These are phyloP conservation scores for Limnephilus rhombicus DNA, from an alignment of 2,888 invertebrate genomes.

Conservation along the genomic window DNA sequence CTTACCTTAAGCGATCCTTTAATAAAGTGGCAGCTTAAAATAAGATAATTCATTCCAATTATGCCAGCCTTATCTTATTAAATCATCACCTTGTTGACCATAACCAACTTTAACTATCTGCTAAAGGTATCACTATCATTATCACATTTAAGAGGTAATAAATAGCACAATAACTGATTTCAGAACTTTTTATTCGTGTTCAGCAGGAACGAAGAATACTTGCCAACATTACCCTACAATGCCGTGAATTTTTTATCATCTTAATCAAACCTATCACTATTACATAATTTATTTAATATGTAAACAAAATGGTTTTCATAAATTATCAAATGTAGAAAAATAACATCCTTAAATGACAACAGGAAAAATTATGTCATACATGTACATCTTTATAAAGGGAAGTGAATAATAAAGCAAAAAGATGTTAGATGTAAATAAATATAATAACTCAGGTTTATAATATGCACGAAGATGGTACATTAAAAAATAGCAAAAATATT, in stretches of 20 bases:
- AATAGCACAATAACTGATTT: not conserved
- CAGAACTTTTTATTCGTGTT: not conserved
- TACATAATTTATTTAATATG: no score
- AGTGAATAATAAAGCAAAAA: not conserved
- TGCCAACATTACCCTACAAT: no score
- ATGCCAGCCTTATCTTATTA: not conserved
- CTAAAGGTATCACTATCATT: no score
- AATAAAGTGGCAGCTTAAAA: not conserved
- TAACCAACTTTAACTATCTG: not conserved
- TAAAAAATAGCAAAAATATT: not conserved
- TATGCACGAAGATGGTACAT: not conserved
- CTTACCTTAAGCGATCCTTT: not conserved
- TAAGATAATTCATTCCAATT: not conserved
- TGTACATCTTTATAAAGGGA: not conserved
- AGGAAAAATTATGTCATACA: no score
- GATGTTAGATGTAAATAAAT: not conserved
- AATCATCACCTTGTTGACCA: not conserved
- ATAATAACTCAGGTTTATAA: not conserved
- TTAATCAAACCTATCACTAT: not conserved
- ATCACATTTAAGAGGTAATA: not conserved
- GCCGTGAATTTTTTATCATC: not conserved
- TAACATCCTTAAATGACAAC: no score
- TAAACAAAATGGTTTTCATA: no score
- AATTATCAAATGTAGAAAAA: no score
- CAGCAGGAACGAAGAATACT: not conserved